Evolutionary conservation across 2,888 invertebrate genomes (phyloP), one percentile per base, ranked within the genome.

Genomic region (Drosophila kanekoi): DNA sequence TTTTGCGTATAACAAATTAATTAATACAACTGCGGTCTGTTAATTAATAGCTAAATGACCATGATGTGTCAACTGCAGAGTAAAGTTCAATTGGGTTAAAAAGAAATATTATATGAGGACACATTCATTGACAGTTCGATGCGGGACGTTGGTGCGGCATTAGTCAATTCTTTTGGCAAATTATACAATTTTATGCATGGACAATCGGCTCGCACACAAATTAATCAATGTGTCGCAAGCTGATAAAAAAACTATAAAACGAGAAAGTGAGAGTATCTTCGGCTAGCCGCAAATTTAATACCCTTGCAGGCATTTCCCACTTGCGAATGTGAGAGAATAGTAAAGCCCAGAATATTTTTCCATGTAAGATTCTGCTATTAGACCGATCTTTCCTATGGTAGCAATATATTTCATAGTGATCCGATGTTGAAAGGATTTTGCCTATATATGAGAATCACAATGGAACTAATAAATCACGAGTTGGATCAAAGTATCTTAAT

Each of bases 31-130:
- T 71, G 74, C 58, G 81, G 60, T 51, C 47, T 67, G 71, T 79
- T 77, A 81, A 82, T 82, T 81, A 85, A 82, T 79, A 85, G 75
- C 66, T 69, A 81, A 28, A 75, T 81, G 71, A 64, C 75, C 62
- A 52, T 43, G 57, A 65, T 59, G 35, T 69, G 80, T 78, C 80
- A 78, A 47, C 52, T 58, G 23, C 16, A 53, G 59, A 52, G 20
- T 56, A 62, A 38, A 28, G 13, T 45, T 63, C 32, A 14, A 40
- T 59, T 43, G 62, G 14, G 8, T 23, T 18, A 41, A 40, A 66
- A 61, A n/a, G n/a, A 70, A 37, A 44, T 10, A 53, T 32, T 28
- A 35, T 41, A n/a, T 28, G 8, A 3, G 9, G 8, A 9, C 14
- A 11, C 32, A 28, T 43, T 11, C 35, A 52, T 58, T 58, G 66